These are phyloP conservation scores for Ectemnius lituratus DNA, from an alignment of 2,888 invertebrate genomes.

Conservation along the genomic window DNA sequence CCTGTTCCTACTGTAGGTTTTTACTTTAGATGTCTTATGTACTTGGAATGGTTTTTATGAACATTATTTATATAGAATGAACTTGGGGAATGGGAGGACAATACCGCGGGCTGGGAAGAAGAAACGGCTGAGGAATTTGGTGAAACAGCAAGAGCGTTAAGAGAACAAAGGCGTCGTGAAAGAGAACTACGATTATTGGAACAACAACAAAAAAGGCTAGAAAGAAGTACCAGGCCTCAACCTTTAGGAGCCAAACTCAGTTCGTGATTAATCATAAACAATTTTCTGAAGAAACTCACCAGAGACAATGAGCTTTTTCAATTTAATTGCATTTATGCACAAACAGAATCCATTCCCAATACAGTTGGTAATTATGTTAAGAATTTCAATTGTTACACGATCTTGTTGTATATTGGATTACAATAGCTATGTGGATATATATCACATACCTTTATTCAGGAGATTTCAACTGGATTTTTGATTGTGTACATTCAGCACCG, in stretches of 20 bases:
- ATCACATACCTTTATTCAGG: conserved; percentile 14
- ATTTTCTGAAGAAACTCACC: too few relatives aligned
- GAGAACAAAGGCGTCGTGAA: conserved; percentile 69
- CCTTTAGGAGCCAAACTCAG: conserved; percentile 72
- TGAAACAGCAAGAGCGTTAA: conserved; percentile 66
- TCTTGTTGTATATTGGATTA: conserved; percentile 9
- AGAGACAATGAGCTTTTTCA: conserved; percentile 26
- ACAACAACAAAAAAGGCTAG: conserved; percentile 71
- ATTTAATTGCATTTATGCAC: conserved; percentile 10
- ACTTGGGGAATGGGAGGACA: conserved; percentile 80
- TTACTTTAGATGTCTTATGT: neutral
- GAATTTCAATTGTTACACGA: conserved; percentile 9
- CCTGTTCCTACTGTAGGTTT: conserved; percentile 76
- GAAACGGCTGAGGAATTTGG: conserved; percentile 71
- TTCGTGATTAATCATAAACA: conserved; percentile 63
- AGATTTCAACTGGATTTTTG: neutral
- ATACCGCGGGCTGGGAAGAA: conserved; percentile 80
- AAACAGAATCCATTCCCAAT: conserved; percentile 8
- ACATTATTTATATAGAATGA: conserved; percentile 74
- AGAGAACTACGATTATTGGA: conserved; percentile 69
- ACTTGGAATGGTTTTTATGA: neutral
- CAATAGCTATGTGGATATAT: neutral
- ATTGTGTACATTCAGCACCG: too few relatives aligned
- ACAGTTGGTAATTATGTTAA: neutral
- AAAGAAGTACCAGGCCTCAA: conserved; percentile 67